Base-by-base conservation (phyloP, 1,140 invertebrate genomes). In the Atta colombica region DNA sequence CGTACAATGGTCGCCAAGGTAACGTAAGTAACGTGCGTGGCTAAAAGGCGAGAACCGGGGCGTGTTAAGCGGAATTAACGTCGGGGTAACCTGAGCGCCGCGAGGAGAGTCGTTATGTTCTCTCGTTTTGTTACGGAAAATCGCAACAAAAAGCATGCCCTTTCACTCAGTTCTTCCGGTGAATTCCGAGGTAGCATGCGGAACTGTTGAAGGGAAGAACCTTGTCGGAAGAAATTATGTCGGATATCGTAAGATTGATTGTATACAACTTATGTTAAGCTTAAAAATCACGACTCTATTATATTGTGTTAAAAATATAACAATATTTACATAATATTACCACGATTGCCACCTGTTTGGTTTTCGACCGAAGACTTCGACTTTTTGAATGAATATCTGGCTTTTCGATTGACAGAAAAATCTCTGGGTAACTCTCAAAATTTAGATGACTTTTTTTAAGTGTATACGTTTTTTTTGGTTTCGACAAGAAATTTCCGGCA, bases 21-120 rank as follows among this genome's bases (percentile, higher is more conserved):
- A 90, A 89, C 39, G 72, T 77, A 87, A 77, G 89, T 89, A 90
- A 89, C 69, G 77, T n/a, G 72, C 86, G 53, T 61, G 72, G 71
- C 84, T 90, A 89, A 78, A 90, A 86, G 77, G 80, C 86, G 65
- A 86, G 84, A 90, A 90, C 75, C 75, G 61, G 78, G 86, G 35
- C 80, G 88, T 55, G 80, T 90, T 90, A 90, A 90, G 78, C 63
- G 78, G 74, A 87, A 90, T 90, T 90, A 90, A 89, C 72, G 85
- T 74, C 61, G 66, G 58, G 69, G 89, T 88, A 90, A 90, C 49
- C 14, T 55, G 88, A 90, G 61, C 58, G 12, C 4, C 51, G 51
- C 55, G 71, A 39, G 35, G 0, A 4, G 35, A 74, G 69, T 82
- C 35, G 25, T 72, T 77, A 71, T 55, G 51, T 51, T 45, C 45